These are phyloP conservation scores for Thamnaconus septentrionalis DNA, from an alignment of 2,113 vertebrate species.

Conservation along the genomic window DNA sequence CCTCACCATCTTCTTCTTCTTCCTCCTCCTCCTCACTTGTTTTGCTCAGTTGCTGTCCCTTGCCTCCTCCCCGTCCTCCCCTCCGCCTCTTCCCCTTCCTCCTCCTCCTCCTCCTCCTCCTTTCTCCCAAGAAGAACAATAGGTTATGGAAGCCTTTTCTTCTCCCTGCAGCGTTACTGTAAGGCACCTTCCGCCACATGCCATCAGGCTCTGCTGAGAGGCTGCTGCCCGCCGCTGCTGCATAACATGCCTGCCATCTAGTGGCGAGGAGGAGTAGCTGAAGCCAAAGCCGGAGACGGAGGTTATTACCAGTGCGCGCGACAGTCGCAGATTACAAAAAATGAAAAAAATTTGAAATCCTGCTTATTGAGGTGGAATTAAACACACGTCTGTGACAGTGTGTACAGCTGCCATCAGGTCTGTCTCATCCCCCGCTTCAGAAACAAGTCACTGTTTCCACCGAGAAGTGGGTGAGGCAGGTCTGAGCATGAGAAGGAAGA, in stretches of 20 bases:
- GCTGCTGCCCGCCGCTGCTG: background rate
- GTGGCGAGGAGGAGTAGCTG: constrained; percentile 38
- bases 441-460: no score
- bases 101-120: constrained; percentile 41
- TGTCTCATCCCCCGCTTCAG: no score
- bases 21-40: constrained; percentile 48
- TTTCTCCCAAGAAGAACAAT: constrained; percentile 72
- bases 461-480: no score
- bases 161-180: constrained; percentile 74
- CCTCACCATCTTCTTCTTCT: background rate
- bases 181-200: constrained; percentile 71
- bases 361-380: no score
- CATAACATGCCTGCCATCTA: constrained; percentile 71
- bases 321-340: no score
- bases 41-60: constrained; percentile 28
- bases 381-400: no score
- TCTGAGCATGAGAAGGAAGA: no score
- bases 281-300: background rate
- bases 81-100: no score
- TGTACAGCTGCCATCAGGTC: no score
- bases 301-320: constrained; percentile 10
- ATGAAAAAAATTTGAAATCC: no score
- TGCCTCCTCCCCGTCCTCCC: constrained; percentile 34
- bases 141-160: constrained; percentile 65
- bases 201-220: constrained; percentile 64